A percentile compares a stretch with the other conserved stretches of the same genome.
Evolutionary conservation across 2,888 invertebrate genomes (phyloP).

Genomic region (Stegana nigrithorax): DNA sequence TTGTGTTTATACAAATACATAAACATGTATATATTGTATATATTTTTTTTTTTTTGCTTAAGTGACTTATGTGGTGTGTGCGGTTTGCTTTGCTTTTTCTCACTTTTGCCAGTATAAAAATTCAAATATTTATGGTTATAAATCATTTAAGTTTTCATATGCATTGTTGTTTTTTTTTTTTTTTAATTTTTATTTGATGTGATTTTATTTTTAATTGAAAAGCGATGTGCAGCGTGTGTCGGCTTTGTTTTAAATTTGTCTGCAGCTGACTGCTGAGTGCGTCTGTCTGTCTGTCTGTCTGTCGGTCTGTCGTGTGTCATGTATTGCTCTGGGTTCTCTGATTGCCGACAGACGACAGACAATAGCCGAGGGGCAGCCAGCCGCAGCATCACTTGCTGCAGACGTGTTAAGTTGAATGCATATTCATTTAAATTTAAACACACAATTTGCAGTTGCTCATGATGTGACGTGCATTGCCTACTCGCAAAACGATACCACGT

Average conservation of each 20-base stretch:
- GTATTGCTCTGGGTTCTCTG: neutral
- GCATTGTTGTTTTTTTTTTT: too few species aligned
- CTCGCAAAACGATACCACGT: neutral
- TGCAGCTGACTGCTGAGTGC: too few species aligned
- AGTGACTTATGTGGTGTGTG: too few species aligned
- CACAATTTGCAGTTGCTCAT: neutral
- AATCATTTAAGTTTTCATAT: neutral
- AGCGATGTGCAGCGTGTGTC: neutral
- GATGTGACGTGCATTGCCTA: neutral
- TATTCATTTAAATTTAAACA: neutral
- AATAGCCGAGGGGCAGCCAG: neutral
- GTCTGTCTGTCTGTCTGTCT: too few species aligned
- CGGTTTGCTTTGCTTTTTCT: too few species aligned
- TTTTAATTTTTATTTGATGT: too few species aligned
- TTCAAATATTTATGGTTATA: too few species aligned
- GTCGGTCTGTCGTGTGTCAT: too few species aligned
- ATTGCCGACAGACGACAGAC: neutral
- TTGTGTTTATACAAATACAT: too few species aligned
- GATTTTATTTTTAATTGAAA: conserved; percentile 4
- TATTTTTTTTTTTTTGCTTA: too few species aligned
- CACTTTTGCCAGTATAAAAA: too few species aligned
- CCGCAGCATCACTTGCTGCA: neutral
- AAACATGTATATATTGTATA: conserved; percentile 7
- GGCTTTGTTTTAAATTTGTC: neutral
- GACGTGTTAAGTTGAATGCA: neutral